Percentiles rank a stretch among this genome's conserved stretches.
phyloP scores from a whole-genome alignment of 1,140 invertebrate species.

The Drosophila bocki region DNA sequence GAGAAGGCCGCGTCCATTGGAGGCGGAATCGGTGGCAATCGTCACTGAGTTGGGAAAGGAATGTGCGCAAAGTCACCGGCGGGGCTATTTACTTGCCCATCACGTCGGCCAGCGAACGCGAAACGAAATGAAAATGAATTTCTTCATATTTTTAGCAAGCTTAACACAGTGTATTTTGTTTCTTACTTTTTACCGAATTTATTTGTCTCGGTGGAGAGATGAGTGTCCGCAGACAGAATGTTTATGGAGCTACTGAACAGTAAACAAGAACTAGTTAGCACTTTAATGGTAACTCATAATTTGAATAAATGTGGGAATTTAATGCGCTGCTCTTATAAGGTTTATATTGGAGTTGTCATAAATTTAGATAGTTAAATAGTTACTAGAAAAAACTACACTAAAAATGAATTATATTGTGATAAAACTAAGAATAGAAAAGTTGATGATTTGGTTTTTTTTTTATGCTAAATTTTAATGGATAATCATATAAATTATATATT shows the following conservation, averaged over 20 bases:
- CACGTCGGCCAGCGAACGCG: conserved; percentile 41
- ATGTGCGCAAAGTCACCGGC: conserved; percentile 25
- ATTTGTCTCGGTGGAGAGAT: conserved; percentile 6
- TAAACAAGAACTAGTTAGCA: conserved; percentile 2
- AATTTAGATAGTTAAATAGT: not conserved
- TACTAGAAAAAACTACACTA: not conserved
- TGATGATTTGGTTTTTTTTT: not conserved
- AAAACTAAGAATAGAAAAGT: not conserved
- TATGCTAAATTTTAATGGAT: too few relatives aligned
- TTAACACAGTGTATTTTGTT: not conserved
- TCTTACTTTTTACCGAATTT: not conserved
- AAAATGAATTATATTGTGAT: not conserved
- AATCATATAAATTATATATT: too few relatives aligned
- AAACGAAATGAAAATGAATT: conserved; percentile 47
- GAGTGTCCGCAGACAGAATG: not conserved
- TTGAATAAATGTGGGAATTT: conserved; percentile 1
- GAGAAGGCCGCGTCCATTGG: conserved; percentile 13
- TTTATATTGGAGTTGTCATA: not conserved
- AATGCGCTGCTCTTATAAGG: not conserved
- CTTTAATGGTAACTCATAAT: not conserved
- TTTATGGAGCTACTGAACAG: conserved; percentile 1
- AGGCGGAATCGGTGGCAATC: conserved; percentile 12
- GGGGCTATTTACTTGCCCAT: conserved; percentile 40
- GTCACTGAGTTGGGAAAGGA: conserved; percentile 35
- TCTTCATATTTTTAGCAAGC: conserved; percentile 38